phyloP scores from a whole-genome alignment of 2,888 invertebrate genomes.

The Chydorus sphaericus region DNA sequence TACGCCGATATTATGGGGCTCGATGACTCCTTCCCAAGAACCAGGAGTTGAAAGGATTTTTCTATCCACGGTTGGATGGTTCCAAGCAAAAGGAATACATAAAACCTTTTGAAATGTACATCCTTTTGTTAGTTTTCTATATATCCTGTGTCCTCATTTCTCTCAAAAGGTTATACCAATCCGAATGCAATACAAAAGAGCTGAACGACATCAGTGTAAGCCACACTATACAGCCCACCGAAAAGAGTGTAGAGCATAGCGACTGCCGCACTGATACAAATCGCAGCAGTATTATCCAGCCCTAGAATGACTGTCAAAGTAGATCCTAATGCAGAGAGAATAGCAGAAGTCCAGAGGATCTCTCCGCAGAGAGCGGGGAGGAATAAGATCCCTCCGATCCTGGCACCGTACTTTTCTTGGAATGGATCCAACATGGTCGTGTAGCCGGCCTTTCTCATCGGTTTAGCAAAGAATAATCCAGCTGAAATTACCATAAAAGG shows the following conservation, averaged over 20 bases:
- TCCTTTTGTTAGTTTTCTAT: too few relatives aligned
- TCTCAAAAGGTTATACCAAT: slow-evolving; percentile 39
- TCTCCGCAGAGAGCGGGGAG: slow-evolving; percentile 93
- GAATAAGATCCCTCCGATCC: slow-evolving; percentile 93
- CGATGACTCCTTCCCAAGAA: slow-evolving; percentile 41
- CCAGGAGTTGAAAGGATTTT: slow-evolving; percentile 26
- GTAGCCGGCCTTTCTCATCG: slow-evolving; percentile 94
- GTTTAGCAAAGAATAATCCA: slow-evolving; percentile 93
- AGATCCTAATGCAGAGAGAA: slow-evolving; percentile 86
- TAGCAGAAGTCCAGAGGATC: slow-evolving; percentile 98
- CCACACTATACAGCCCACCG: slow-evolving; percentile 94
- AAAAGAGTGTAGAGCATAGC: slow-evolving; percentile 95
- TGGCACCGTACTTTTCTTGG: slow-evolving; percentile 88
- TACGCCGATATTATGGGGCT: slow-evolving; percentile 31
- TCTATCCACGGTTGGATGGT: slow-evolving; percentile 37
- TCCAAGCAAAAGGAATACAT: slow-evolving; percentile 56
- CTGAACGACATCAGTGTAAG: slow-evolving; percentile 97
- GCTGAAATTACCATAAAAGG: slow-evolving; percentile 40
- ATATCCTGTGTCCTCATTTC: too few relatives aligned
- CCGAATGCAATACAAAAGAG: slow-evolving; percentile 95
- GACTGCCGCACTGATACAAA: slow-evolving; percentile 87
- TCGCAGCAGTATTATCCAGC: slow-evolving; percentile 81
- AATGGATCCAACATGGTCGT: slow-evolving; percentile 97
- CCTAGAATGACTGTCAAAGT: slow-evolving; percentile 93
- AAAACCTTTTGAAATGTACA: slow-evolving; percentile 69